phyloP scores from a whole-genome alignment of 2,113 vertebrate genomes.

The Phaethon lepturus region DNA sequence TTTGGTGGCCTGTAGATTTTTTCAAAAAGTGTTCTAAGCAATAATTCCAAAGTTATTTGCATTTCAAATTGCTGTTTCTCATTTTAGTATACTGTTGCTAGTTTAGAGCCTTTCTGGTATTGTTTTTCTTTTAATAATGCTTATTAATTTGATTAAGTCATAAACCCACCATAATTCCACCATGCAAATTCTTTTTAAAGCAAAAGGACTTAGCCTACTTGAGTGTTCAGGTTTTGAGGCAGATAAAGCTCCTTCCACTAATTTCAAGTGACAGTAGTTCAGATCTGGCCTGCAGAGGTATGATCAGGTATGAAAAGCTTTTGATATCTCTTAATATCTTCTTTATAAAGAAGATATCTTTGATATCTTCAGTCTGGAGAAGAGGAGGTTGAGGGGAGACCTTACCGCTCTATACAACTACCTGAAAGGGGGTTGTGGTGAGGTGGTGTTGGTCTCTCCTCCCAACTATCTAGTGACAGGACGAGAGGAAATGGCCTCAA shows the following conservation, averaged over 20 bases:
- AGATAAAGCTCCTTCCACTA: background rate
- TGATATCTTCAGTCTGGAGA: too few species aligned
- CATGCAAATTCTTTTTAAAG: background rate
- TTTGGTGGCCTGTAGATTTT: background rate
- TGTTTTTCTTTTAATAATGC: background rate
- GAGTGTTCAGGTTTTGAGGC: background rate
- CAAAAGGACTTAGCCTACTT: background rate
- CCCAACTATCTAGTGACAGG: too few species aligned
- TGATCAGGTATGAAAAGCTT: background rate
- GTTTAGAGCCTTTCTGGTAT: background rate
- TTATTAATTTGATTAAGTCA: background rate
- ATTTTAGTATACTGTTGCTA: background rate
- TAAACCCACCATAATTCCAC: background rate
- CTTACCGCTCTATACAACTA: too few species aligned
- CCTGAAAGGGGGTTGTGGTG: too few species aligned
- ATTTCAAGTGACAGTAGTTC: background rate
- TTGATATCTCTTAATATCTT: background rate
- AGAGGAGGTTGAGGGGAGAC: too few species aligned
- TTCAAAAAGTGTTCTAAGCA: background rate
- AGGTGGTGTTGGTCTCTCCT: too few species aligned
- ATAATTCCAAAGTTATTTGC: background rate
- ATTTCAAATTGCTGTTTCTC: background rate
- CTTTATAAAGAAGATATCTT: too few species aligned
- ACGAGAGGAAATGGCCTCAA: too few species aligned
- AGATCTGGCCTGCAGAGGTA: background rate